These are phyloP conservation scores for Tetrax tetrax DNA, from an alignment of 2,113 vertebrate genomes.

Conservation along the genomic window DNA sequence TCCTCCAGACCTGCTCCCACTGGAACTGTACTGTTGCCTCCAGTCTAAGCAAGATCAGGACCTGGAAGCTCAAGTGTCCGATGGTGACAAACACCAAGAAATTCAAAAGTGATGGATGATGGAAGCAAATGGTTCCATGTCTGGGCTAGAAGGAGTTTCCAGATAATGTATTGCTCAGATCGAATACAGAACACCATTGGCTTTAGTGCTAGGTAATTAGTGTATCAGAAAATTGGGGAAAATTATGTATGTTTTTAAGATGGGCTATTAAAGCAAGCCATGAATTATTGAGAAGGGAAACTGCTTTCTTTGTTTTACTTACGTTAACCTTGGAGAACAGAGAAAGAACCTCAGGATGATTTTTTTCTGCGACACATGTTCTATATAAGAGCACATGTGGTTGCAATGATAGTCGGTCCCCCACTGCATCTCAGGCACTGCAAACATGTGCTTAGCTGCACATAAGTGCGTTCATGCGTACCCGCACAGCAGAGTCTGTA, in stretches of 20 bases:
- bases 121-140: conserved; percentile 31
- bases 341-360: neutral
- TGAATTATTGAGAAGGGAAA: conserved; percentile 66
- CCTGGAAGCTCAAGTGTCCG: conserved; percentile 7
- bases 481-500: neutral
- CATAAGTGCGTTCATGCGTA: neutral
- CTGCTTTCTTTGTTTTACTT: conserved; percentile 61
- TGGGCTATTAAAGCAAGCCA: conserved; percentile 60
- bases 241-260: conserved; percentile 70
- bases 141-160: conserved; percentile 22
- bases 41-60: neutral
- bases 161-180: conserved; percentile 64
- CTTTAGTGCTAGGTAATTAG: conserved; percentile 73
- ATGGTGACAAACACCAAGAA: conserved; percentile 44
- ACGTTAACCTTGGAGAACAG: conserved; percentile 53
- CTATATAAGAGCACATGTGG: neutral
- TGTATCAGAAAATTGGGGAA: conserved; percentile 69
- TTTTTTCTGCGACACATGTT: neutral
- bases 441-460: neutral
- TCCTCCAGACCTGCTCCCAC: neutral
- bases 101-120: conserved; percentile 47
- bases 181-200: conserved; percentile 59
- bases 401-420: neutral
- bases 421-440: neutral
- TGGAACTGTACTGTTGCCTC: neutral